A percentile compares a stretch with the other conserved stretches of the same genome.
Conservation (phyloP, 2,797 vertebrate genomes). For the Enteromius trimaculatus region DNA sequence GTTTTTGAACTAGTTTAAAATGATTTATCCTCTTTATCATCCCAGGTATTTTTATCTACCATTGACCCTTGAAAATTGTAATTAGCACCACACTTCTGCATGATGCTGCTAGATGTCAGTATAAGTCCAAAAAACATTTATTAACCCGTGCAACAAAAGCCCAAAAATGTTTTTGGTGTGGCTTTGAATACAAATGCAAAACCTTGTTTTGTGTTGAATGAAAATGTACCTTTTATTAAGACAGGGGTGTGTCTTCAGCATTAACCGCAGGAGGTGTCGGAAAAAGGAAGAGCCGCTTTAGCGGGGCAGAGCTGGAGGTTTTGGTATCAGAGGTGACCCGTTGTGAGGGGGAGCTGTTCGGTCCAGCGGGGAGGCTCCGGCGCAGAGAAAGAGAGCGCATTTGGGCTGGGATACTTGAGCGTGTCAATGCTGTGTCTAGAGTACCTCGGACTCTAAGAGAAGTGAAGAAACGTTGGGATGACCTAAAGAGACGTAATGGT, state of each 20-base stretch:
- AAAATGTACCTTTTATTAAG: constrained; percentile 61
- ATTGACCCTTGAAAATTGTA: background rate
- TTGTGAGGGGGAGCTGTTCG: constrained; percentile 83
- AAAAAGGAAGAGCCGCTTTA: constrained; percentile 85
- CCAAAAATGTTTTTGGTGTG: background rate
- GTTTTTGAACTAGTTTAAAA: background rate
- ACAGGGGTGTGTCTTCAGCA: constrained; percentile 79
- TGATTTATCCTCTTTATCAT: background rate
- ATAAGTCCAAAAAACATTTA: background rate
- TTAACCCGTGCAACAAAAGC: background rate
- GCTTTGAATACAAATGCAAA: background rate
- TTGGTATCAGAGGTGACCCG: constrained; percentile 83
- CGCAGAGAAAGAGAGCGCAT: constrained; percentile 82
- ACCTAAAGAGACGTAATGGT: constrained; percentile 83
- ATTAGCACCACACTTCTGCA: background rate
- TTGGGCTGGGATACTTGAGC: constrained; percentile 82
- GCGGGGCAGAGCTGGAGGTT: constrained; percentile 83
- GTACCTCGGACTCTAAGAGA: constrained; percentile 83
- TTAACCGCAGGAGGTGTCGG: constrained; percentile 79
- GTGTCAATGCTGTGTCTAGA: constrained; percentile 83
- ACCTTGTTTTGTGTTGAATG: constrained; percentile 7
- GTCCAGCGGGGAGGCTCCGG: constrained; percentile 79
- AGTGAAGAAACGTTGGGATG: constrained; percentile 86
- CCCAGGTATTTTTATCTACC: background rate
- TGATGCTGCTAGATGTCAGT: background rate